Conservation (phyloP, 1,140 invertebrate species). For the Danaus melanippus region DNA sequence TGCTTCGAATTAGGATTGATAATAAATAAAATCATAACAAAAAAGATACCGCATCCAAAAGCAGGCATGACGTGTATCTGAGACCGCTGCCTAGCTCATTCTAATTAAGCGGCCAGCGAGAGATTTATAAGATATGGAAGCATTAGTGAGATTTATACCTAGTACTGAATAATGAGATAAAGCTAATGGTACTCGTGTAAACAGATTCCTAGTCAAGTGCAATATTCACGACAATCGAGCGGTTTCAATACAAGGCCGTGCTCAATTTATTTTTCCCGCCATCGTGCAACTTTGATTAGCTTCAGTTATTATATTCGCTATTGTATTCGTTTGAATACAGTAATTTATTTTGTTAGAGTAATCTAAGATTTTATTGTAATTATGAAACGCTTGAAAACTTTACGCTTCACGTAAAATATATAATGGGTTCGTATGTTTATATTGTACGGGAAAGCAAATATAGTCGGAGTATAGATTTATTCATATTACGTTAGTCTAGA, state of each 20-base stretch:
- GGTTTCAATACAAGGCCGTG: constrained; percentile 18
- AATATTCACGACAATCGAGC: constrained; percentile 25
- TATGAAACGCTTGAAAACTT: too few relatives aligned
- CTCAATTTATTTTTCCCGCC: constrained; percentile 24
- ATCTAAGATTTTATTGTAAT: too few relatives aligned
- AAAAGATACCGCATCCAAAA: constrained; percentile 17
- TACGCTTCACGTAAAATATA: too few relatives aligned
- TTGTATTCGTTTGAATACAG: constrained; percentile 2
- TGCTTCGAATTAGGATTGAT: too few relatives aligned
- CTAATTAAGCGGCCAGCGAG: constrained; percentile 58
- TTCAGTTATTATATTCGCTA: too few relatives aligned
- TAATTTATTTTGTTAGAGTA: too few relatives aligned
- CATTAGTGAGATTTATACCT: constrained; percentile 63
- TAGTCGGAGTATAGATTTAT: too few relatives aligned
- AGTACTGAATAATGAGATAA: constrained; percentile 58
- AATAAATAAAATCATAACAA: too few relatives aligned
- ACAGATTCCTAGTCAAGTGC: constrained; percentile 30
- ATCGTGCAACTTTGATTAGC: neutral
- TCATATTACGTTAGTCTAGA: too few relatives aligned
- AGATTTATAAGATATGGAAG: constrained; percentile 66
- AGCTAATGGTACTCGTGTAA: constrained; percentile 42
- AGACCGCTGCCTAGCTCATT: constrained; percentile 38
- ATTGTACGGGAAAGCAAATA: too few relatives aligned
- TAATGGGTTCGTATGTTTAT: too few relatives aligned
- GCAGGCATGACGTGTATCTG: constrained; percentile 8